These are phyloP conservation scores for Argynnis bischoffii DNA, from an alignment of 2,888 invertebrate genomes.

Conservation along the genomic window DNA sequence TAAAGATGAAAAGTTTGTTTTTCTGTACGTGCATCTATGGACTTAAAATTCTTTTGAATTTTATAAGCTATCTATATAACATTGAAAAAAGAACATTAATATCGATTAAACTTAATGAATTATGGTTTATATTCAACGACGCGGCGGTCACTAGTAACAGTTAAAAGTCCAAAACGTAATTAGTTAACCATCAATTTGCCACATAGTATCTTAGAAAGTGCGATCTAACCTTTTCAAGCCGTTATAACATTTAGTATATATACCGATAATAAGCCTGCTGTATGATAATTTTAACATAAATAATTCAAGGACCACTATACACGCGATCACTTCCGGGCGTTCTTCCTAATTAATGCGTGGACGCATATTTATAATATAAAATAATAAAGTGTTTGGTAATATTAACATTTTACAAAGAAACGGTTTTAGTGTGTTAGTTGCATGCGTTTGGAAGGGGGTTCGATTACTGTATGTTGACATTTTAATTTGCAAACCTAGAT, in stretches of 20 bases:
- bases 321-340: conserved; percentile 79
- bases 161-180: not conserved
- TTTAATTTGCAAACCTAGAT: too few species aligned
- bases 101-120: too few species aligned
- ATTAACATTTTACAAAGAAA: not conserved
- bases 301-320: conserved; percentile 79
- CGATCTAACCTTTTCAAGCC: conserved; percentile 42
- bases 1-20: too few species aligned
- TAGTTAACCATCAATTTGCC: conserved; percentile 8
- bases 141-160: too few species aligned
- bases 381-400: not conserved
- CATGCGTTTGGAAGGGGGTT: not conserved
- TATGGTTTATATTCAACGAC: too few species aligned
- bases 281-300: conserved; percentile 81
- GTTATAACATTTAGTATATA: conserved; percentile 78
- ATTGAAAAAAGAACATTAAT: too few species aligned
- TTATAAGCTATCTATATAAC: too few species aligned
- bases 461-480: too few species aligned
- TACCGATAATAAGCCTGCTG: conserved; percentile 72
- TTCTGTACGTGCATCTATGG: too few species aligned
- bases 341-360: conserved; percentile 67
- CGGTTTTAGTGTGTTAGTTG: not conserved
- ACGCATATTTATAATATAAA: conserved; percentile 20
- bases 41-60: too few species aligned
- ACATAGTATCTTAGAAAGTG: conserved; percentile 22